phyloP scores from a whole-genome alignment of 35 echinoderm and acorn worm species.

The Chiridota heheva region DNA sequence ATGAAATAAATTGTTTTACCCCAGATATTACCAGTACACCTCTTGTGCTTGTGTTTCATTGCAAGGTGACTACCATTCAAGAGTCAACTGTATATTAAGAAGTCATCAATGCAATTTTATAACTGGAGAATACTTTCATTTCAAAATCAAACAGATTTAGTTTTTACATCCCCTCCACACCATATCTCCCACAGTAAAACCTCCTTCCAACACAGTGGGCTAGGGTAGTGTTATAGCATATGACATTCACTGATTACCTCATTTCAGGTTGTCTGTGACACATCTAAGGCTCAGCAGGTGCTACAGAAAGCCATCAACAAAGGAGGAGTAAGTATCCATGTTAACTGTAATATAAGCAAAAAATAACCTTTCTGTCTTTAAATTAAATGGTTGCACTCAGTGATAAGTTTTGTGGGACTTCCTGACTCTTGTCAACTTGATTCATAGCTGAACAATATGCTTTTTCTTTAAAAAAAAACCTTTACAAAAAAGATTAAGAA shows the following conservation, averaged over 20 bases:
- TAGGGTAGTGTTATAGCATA: not conserved
- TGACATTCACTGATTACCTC: not conserved
- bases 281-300: constrained; percentile 34
- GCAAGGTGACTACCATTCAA: no score
- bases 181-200: not conserved
- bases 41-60: no score
- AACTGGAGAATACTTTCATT: not conserved
- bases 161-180: not conserved
- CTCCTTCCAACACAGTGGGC: not conserved
- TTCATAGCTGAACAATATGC: no score
- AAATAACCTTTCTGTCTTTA: not conserved
- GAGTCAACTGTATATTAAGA: not conserved
- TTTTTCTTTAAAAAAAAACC: no score
- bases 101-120: not conserved
- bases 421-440: not conserved
- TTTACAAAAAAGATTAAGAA: no score
- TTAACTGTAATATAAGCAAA: not conserved
- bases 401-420: not conserved
- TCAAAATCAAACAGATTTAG: not conserved
- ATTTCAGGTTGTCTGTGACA: constrained; percentile 15
- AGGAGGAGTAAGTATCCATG: constrained; percentile 32
- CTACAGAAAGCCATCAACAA: constrained; percentile 20
- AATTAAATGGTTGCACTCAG: not conserved
- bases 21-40: no score
- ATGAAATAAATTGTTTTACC: no score